Conservation (phyloP, 2,888 invertebrate genomes). For the Caenorhabditis sp. region DNA sequence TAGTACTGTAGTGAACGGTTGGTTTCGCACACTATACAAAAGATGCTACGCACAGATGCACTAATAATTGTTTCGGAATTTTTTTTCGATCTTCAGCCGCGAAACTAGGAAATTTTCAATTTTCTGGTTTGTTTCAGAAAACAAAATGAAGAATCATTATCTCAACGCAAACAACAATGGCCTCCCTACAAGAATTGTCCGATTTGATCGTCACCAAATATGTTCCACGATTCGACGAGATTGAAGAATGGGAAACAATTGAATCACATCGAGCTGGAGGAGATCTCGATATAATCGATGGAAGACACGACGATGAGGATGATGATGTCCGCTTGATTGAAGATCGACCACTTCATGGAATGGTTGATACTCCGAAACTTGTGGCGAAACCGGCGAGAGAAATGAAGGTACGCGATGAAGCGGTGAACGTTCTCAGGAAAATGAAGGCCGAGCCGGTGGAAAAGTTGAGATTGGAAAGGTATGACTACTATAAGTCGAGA, state of each 20-base stretch:
- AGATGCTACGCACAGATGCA: too few relatives aligned
- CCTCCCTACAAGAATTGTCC: background rate
- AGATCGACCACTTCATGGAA: slow-evolving; percentile 16
- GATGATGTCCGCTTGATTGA: slow-evolving; percentile 12
- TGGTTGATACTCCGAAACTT: slow-evolving; percentile 35
- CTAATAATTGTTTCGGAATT: too few relatives aligned
- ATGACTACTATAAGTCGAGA: slow-evolving; percentile 17
- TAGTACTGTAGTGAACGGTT: too few relatives aligned
- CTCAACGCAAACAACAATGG: too few relatives aligned
- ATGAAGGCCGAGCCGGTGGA: slow-evolving; percentile 9
- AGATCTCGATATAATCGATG: background rate
- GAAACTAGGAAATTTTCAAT: too few relatives aligned
- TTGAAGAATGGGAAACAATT: background rate
- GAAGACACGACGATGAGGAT: slow-evolving; percentile 9
- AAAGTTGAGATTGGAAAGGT: slow-evolving; percentile 1
- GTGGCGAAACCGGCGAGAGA: slow-evolving; percentile 8
- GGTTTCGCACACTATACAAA: too few relatives aligned
- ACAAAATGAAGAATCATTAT: too few relatives aligned
- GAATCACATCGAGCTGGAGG: background rate
- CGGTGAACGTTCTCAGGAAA: slow-evolving; percentile 23
- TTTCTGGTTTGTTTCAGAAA: too few relatives aligned
- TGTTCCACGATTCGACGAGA: background rate
- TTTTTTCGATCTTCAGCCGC: too few relatives aligned
- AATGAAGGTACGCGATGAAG: slow-evolving; percentile 10
- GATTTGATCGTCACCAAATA: background rate